Evolutionary conservation across 2,888 invertebrate genomes (phyloP).

Genomic region (Digitonthophagus gazella): DNA sequence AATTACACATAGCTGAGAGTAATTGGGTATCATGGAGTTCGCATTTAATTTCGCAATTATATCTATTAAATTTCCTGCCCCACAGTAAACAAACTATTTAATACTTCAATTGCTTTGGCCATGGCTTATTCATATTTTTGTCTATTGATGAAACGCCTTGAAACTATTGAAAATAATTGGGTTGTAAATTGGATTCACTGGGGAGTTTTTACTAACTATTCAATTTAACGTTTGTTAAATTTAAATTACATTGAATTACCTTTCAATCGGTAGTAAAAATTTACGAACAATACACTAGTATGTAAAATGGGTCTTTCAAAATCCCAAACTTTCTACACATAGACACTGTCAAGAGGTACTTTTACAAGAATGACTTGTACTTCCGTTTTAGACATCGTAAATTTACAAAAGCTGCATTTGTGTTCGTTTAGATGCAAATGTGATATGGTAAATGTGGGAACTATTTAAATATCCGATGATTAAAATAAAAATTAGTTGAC

Average conservation of each 20-base stretch:
- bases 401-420: background rate
- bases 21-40: background rate
- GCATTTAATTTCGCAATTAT: background rate
- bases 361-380: background rate
- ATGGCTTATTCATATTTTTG: background rate
- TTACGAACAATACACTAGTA: too few species aligned
- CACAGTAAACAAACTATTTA: background rate
- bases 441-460: background rate
- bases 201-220: too few species aligned
- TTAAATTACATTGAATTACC: too few species aligned
- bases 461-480: background rate
- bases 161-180: background rate
- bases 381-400: background rate
- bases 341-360: background rate
- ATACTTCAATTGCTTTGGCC: background rate
- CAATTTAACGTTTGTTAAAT: too few species aligned
- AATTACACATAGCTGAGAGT: background rate
- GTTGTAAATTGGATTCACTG: too few species aligned
- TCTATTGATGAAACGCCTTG: background rate
- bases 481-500: background rate
- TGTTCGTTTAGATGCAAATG: background rate
- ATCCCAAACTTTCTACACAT: background rate
- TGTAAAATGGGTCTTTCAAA: background rate
- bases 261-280: too few species aligned
- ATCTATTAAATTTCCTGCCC: background rate